Percentiles rank a stretch among this genome's conserved stretches.
These are phyloP conservation scores for Apodemus agrarius DNA, from an alignment of 2,797 vertebrate species.

Conservation along the genomic window DNA sequence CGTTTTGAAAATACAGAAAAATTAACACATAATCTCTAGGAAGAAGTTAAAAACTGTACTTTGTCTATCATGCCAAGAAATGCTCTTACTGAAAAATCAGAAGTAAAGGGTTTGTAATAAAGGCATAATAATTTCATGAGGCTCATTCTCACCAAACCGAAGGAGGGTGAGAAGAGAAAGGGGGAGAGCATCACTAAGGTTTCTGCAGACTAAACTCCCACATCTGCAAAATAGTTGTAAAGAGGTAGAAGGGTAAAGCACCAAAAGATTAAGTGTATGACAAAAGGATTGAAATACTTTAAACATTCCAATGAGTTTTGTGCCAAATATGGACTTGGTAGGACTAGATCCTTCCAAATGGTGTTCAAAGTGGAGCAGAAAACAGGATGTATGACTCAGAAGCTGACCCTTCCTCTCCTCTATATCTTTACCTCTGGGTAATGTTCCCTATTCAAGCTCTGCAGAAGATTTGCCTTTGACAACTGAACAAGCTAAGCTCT, in stretches of 20 bases:
- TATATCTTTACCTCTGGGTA: background rate
- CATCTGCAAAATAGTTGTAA: background rate
- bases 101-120: constrained; percentile 7
- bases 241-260: background rate
- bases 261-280: background rate
- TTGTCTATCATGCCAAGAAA: constrained; percentile 23
- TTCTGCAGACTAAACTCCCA: constrained; percentile 1
- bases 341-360: constrained; percentile 43
- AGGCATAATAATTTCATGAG: constrained; percentile 3
- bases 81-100: constrained; percentile 10
- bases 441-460: background rate
- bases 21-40: background rate
- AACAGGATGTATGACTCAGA: background rate
- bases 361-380: background rate
- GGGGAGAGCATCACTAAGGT: background rate
- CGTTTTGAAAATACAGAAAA: constrained; percentile 50
- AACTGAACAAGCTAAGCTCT: background rate
- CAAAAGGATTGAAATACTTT: background rate
- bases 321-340: background rate
- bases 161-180: background rate
- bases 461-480: constrained; percentile 36
- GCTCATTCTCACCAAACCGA: background rate
- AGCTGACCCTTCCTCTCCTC: background rate
- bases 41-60: constrained; percentile 10
- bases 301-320: background rate